Evolutionary conservation across 92 coral and sea anemone species (phyloP).

Genomic region (Pocillopora grandis): DNA sequence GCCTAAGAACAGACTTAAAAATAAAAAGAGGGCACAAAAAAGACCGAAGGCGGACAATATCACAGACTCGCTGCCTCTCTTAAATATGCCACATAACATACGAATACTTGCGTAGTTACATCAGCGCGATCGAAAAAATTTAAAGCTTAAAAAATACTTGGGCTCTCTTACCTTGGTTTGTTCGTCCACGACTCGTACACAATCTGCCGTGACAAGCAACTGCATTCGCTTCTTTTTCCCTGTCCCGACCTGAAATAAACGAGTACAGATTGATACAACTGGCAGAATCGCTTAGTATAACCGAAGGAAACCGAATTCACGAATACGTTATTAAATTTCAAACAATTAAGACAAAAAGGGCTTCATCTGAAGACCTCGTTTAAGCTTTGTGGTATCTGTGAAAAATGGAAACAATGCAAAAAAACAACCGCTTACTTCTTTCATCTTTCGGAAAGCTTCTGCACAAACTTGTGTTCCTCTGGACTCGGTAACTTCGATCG

Average conservation of each 20-base stretch:
- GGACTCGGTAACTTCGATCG: constrained; percentile 94
- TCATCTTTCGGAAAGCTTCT: constrained; percentile 91
- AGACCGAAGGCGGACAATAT: constrained; percentile 3
- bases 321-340: not conserved
- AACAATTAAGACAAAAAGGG: not conserved
- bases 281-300: not conserved
- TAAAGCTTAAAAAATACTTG: not conserved
- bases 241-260: constrained; percentile 54
- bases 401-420: not conserved
- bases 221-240: constrained; percentile 91
- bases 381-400: constrained; percentile 26
- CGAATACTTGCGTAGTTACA: not conserved
- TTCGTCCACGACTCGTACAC: constrained; percentile 96
- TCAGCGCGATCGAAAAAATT: not conserved
- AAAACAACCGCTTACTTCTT: constrained; percentile 60
- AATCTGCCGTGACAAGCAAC: constrained; percentile 92
- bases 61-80: not conserved
- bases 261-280: not conserved
- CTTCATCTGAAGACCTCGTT: constrained; percentile 50
- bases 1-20: not conserved
- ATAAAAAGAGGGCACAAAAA: not conserved
- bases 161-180: constrained; percentile 80
- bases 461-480: constrained; percentile 99
- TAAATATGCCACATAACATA: not conserved
- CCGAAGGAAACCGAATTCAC: not conserved